These are phyloP conservation scores for Mormyrus hasselquistii DNA, from an alignment of 2,797 vertebrate species.

Conservation along the genomic window DNA sequence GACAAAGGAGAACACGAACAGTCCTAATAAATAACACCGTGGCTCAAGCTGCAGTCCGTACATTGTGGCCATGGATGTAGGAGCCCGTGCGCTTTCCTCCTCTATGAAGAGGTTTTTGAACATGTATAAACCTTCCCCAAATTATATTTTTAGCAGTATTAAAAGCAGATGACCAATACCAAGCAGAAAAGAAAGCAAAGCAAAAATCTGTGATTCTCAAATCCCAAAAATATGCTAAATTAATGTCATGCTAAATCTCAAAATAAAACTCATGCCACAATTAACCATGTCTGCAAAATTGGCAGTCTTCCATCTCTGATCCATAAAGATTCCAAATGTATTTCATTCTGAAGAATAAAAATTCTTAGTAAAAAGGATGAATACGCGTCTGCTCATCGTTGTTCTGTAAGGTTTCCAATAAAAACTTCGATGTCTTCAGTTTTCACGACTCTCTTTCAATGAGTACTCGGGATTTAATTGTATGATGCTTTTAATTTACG, in stretches of 20 bases:
- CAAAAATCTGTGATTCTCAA: background rate
- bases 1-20: constrained; percentile 51
- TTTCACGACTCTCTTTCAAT: background rate
- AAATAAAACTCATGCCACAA: background rate
- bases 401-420: background rate
- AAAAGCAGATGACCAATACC: background rate
- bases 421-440: background rate
- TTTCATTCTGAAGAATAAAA: background rate
- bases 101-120: background rate
- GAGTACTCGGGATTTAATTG: background rate
- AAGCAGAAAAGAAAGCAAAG: background rate
- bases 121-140: background rate
- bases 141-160: background rate
- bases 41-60: constrained; percentile 24
- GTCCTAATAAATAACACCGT: constrained; percentile 51
- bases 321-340: background rate
- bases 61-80: background rate
- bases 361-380: background rate
- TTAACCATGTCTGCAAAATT: background rate
- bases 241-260: background rate
- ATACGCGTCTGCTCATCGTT: background rate
- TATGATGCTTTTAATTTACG: background rate
- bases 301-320: background rate
- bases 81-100: background rate
- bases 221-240: background rate